A percentile compares a stretch with the other conserved stretches of the same genome.
Conservation (phyloP, 1,140 invertebrate genomes). For the Dinoponera quadriceps region DNA sequence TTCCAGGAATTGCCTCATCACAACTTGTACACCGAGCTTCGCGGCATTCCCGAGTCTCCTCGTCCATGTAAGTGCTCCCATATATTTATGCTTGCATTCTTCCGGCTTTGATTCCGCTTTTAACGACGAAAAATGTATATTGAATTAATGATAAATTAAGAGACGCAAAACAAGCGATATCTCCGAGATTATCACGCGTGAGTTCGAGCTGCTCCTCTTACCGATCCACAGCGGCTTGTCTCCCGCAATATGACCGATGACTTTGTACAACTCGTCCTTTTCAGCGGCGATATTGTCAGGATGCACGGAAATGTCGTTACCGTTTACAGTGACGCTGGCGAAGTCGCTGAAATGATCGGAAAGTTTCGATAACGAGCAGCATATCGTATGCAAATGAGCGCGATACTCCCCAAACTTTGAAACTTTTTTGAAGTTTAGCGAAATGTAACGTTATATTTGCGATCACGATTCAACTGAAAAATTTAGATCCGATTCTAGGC, state of each 20-base stretch:
- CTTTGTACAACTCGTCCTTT: conserved; percentile 75
- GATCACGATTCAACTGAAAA: no score
- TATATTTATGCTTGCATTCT: conserved; percentile 77
- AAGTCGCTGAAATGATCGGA: conserved; percentile 66
- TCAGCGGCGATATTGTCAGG: conserved; percentile 76
- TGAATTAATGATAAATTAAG: neutral
- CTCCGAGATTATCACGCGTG: neutral
- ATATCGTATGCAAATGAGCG: neutral
- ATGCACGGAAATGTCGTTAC: conserved; percentile 71
- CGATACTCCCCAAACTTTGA: neutral
- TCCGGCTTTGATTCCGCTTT: conserved; percentile 82
- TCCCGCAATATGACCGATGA: conserved; percentile 66
- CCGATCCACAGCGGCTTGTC: conserved; percentile 84
- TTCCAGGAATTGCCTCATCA: conserved; percentile 83
- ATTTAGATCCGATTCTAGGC: no score
- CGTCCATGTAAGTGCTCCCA: conserved; percentile 83
- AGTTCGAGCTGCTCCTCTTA: conserved; percentile 55
- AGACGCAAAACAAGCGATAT: neutral
- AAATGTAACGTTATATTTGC: no score
- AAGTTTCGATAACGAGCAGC: neutral
- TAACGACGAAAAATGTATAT: neutral
- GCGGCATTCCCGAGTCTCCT: conserved; percentile 83
- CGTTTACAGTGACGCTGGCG: conserved; percentile 66
- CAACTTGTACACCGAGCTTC: conserved; percentile 82
- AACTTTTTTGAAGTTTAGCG: neutral